Evolutionary conservation across 2,888 invertebrate genomes (phyloP).

Genomic region (Apeira syringaria): DNA sequence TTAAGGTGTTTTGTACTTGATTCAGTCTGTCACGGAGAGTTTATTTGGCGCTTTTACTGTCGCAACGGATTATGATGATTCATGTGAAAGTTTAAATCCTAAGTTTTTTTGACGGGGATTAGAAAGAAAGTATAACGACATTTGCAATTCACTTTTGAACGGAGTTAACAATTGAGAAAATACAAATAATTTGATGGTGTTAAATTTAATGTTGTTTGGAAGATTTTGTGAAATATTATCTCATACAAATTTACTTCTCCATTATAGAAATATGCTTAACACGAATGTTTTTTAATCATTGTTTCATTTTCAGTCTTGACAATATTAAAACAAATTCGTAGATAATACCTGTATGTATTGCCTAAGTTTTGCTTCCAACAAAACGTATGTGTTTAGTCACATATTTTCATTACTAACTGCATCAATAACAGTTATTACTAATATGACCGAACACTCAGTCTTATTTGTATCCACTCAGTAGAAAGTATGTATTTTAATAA

Average conservation of each 20-base stretch:
- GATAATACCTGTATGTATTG: no score
- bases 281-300: no score
- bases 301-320: no score
- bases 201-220: no score
- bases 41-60: constrained; percentile 23
- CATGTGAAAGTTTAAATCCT: constrained; percentile 27
- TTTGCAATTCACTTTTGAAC: constrained; percentile 4
- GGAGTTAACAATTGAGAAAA: not conserved
- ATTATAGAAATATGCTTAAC: no score
- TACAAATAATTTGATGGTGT: no score
- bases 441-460: constrained; percentile 28
- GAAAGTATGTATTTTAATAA: constrained; percentile 31
- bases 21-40: constrained; percentile 32
- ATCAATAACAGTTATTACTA: constrained; percentile 18
- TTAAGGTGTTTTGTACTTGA: constrained; percentile 35
- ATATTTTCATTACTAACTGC: constrained; percentile 20
- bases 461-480: constrained; percentile 18
- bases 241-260: no score
- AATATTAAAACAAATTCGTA: no score
- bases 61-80: constrained; percentile 22
- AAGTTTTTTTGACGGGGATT: constrained; percentile 16
- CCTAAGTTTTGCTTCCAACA: no score
- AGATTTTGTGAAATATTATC: no score
- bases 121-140: constrained; percentile 18
- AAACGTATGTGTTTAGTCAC: no score